Percentiles rank a stretch among this genome's conserved stretches.
Conservation (phyloP, 2,113 vertebrate genomes). For the Scopus umbretta region DNA sequence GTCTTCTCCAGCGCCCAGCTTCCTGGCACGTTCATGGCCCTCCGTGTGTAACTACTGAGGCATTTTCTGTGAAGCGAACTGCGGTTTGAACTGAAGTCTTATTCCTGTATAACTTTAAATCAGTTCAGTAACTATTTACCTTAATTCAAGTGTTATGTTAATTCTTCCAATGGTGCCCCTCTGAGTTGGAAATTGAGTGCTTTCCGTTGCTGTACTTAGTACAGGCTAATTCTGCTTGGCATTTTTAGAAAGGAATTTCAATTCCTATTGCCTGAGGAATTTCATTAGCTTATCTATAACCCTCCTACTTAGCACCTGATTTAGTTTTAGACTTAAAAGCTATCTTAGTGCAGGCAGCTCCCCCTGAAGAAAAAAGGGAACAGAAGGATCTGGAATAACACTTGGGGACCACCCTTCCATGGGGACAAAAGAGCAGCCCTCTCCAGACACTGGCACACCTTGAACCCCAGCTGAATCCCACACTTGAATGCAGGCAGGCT, state of each 20-base stretch:
- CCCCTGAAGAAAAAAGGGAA: not conserved
- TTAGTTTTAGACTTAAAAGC: not conserved
- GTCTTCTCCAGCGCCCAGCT: not conserved
- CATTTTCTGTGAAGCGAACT: not conserved
- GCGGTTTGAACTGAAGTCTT: not conserved
- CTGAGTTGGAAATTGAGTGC: not conserved
- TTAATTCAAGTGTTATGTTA: not conserved
- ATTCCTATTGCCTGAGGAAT: not conserved
- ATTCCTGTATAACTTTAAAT: not conserved
- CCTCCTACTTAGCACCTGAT: not conserved
- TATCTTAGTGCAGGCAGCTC: not conserved
- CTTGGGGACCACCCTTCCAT: accelerated
- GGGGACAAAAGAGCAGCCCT: not conserved
- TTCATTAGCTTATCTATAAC: not conserved
- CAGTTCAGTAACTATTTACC: not conserved
- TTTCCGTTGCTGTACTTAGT: not conserved
- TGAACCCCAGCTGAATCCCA: not conserved
- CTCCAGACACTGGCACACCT: not conserved
- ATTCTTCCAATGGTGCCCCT: not conserved
- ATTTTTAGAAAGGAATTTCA: not conserved
- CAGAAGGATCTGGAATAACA: not conserved
- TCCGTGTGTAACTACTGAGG: accelerated
- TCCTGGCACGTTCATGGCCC: not conserved
- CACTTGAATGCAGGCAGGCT: not conserved
- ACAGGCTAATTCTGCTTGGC: not conserved